Conservation (phyloP, 2,888 invertebrate genomes). For the Parnassius mnemosyne region DNA sequence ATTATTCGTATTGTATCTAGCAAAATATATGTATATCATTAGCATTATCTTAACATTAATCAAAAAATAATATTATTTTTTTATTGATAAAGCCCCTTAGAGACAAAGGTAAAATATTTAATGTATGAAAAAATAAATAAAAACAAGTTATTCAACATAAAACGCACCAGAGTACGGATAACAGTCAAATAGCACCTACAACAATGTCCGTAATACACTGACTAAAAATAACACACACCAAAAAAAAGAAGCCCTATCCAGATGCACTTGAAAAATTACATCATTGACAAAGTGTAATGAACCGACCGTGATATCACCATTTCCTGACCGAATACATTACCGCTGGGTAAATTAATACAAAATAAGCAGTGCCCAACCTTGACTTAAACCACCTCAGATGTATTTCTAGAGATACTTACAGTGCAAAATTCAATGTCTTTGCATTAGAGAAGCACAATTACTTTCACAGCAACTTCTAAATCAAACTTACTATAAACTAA, state of each 20-base stretch:
- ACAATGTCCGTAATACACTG: constrained; percentile 46
- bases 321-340: constrained; percentile 55
- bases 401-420: constrained; percentile 34
- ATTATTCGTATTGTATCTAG: too few species aligned
- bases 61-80: too few species aligned
- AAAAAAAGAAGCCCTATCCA: constrained; percentile 47
- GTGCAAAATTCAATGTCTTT: constrained; percentile 22
- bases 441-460: constrained; percentile 32
- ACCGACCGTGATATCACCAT: constrained; percentile 64
- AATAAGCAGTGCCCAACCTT: constrained; percentile 43
- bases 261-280: constrained; percentile 40
- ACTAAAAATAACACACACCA: constrained; percentile 66
- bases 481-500: constrained; percentile 10
- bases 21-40: too few species aligned
- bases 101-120: too few species aligned
- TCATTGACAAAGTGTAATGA: constrained; percentile 52
- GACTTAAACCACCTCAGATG: constrained; percentile 37
- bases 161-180: constrained; percentile 81
- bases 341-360: constrained; percentile 44
- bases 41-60: too few species aligned
- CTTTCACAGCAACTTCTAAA: constrained; percentile 31
- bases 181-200: constrained; percentile 54
- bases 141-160: not conserved
- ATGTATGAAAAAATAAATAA: too few species aligned
- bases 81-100: too few species aligned